Conservation (phyloP, 2,888 invertebrate genomes). For the Amorpha juglandis region DNA sequence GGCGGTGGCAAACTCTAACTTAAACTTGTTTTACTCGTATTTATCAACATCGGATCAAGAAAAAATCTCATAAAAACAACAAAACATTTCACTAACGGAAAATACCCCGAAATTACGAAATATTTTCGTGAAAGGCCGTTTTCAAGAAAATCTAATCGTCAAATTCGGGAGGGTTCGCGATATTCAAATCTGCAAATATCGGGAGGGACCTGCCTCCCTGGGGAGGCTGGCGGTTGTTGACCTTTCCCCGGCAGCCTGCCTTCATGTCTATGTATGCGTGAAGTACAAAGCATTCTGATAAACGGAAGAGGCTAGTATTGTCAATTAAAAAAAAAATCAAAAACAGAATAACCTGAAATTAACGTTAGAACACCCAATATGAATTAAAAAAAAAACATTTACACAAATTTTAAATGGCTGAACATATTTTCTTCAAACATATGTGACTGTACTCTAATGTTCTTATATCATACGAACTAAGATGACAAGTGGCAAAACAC, state of each 20-base stretch:
- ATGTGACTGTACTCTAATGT: too few relatives aligned
- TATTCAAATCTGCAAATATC: slow-evolving; percentile 78
- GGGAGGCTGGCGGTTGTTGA: slow-evolving; percentile 69
- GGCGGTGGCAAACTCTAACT: too few relatives aligned
- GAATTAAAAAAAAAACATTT: too few relatives aligned
- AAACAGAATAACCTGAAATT: too few relatives aligned
- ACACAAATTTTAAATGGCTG: too few relatives aligned
- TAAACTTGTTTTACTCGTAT: too few relatives aligned
- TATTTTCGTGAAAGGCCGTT: slow-evolving; percentile 31
- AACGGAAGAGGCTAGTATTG: slow-evolving; percentile 43
- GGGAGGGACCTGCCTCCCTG: slow-evolving; percentile 51
- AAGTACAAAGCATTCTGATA: slow-evolving; percentile 36
- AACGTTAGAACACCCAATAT: too few relatives aligned
- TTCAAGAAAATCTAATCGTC: slow-evolving; percentile 69
- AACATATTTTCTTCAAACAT: too few relatives aligned
- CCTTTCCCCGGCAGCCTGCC: slow-evolving; percentile 61
- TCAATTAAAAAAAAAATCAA: not conserved
- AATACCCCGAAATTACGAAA: slow-evolving; percentile 29
- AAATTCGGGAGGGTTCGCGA: slow-evolving; percentile 63
- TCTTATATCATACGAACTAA: too few relatives aligned
- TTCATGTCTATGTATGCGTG: slow-evolving; percentile 54
- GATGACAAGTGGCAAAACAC: too few relatives aligned
- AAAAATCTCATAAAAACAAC: not conserved
- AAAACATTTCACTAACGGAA: slow-evolving; percentile 28
- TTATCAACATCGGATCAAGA: too few relatives aligned